Conservation (phyloP, 2,888 invertebrate species). For the Chymomyza procnemis region DNA sequence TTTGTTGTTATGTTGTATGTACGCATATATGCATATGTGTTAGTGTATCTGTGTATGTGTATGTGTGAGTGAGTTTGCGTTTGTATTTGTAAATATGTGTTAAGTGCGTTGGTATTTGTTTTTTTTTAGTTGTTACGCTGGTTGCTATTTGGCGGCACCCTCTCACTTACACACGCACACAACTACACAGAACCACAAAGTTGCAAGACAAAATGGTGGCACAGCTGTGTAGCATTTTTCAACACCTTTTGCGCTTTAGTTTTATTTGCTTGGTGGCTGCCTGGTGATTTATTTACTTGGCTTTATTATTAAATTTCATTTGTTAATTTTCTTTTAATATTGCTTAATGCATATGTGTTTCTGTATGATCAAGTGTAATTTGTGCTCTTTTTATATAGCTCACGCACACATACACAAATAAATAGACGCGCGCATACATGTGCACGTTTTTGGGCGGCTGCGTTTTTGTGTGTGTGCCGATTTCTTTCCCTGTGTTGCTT, state of each 20-base stretch:
- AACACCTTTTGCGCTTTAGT: slow-evolving; percentile 46
- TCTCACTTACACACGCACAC: slow-evolving; percentile 24
- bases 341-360: slow-evolving; percentile 4
- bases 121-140: background rate
- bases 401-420: slow-evolving; percentile 3
- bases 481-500: slow-evolving; percentile 40
- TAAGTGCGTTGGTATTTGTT: slow-evolving; percentile 71
- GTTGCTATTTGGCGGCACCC: slow-evolving; percentile 20
- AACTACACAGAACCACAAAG: background rate
- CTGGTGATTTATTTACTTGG: slow-evolving; percentile 3
- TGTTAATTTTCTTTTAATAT: slow-evolving; percentile 47
- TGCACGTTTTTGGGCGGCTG: slow-evolving; percentile 48
- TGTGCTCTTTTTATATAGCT: background rate
- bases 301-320: slow-evolving; percentile 20
- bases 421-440: slow-evolving; percentile 12
- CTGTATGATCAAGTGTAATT: background rate
- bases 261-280: background rate
- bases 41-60: slow-evolving; percentile 13
- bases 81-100: slow-evolving; percentile 55
- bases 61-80: background rate
- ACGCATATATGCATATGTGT: background rate
- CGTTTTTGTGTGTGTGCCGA: slow-evolving; percentile 44
- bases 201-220: background rate
- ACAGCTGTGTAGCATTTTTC: slow-evolving; percentile 59
- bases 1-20: too few species aligned